Percentiles rank a stretch among this genome's conserved stretches.
phyloP scores from a whole-genome alignment of 2,888 invertebrate genomes.

The Rosalia funebris region DNA sequence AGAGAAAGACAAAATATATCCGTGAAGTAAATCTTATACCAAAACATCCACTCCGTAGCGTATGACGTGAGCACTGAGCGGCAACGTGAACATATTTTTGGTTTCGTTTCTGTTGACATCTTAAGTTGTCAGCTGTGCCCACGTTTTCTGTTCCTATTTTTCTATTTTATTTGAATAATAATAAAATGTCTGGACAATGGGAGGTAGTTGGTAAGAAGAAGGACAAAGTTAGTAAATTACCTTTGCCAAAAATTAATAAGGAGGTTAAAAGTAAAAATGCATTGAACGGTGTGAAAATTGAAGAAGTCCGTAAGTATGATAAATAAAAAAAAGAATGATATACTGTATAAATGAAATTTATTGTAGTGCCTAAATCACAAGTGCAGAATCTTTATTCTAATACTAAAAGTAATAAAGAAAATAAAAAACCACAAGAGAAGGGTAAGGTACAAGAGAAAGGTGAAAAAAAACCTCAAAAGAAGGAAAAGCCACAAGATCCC shows the following conservation, averaged over 20 bases:
- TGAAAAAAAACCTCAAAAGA: conserved; percentile 52
- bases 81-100: not conserved
- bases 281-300: conserved; percentile 71
- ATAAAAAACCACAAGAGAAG: conserved; percentile 67
- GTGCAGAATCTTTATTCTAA: conserved; percentile 74
- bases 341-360: conserved; percentile 16
- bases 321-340: too few relatives aligned
- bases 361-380: conserved; percentile 75
- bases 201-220: conserved; percentile 78
- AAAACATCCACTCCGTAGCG: too few relatives aligned
- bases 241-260: conserved; percentile 62
- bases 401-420: conserved; percentile 73
- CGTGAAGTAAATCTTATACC: too few relatives aligned
- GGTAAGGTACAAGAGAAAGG: conserved; percentile 49
- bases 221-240: conserved; percentile 65
- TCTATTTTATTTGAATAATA: conserved; percentile 10
- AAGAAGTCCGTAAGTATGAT: conserved; percentile 76
- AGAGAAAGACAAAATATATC: too few relatives aligned
- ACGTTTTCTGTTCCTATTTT: conserved; percentile 28
- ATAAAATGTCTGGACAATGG: conserved; percentile 71
- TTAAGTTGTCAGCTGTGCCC: conserved; percentile 19
- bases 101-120: conserved; percentile 6
- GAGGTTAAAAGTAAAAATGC: conserved; percentile 66
- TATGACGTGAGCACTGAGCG: too few relatives aligned
- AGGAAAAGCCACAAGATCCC: conserved; percentile 63